Conservation (phyloP, 2,797 vertebrate species). For the Schizothorax lantsangensis region DNA sequence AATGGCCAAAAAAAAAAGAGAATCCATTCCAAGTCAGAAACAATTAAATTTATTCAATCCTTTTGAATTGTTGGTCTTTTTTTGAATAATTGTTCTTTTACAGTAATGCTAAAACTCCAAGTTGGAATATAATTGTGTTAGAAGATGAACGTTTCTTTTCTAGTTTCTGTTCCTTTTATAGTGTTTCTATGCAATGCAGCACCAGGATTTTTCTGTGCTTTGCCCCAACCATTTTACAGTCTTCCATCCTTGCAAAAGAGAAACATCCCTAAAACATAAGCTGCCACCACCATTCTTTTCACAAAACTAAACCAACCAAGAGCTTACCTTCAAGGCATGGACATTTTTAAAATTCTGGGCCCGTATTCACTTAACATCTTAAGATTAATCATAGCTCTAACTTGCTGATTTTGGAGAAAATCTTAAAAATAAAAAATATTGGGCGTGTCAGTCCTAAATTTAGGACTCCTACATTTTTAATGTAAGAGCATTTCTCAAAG, state of each 20-base stretch:
- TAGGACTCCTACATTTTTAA: too few relatives aligned
- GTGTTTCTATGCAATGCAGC: neutral
- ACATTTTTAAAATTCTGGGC: neutral
- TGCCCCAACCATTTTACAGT: neutral
- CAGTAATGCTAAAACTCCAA: neutral
- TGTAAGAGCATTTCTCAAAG: too few relatives aligned
- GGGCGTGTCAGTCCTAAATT: too few relatives aligned
- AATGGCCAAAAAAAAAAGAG: too few relatives aligned
- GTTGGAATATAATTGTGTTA: neutral
- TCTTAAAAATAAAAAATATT: too few relatives aligned
- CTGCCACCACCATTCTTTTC: neutral
- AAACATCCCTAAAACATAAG: neutral
- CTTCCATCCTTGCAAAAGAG: neutral
- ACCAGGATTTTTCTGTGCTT: neutral
- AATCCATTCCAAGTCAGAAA: neutral
- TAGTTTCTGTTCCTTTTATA: neutral
- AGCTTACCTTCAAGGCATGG: neutral
- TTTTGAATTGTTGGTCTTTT: neutral
- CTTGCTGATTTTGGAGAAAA: too few relatives aligned
- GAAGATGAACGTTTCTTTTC: neutral
- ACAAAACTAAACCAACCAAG: neutral
- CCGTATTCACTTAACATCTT: neutral
- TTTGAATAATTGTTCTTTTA: neutral
- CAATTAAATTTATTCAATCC: neutral
- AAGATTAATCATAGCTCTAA: too few relatives aligned